Conservation (phyloP, 2,797 vertebrate genomes). For the Gymnoscopelus braueri region DNA sequence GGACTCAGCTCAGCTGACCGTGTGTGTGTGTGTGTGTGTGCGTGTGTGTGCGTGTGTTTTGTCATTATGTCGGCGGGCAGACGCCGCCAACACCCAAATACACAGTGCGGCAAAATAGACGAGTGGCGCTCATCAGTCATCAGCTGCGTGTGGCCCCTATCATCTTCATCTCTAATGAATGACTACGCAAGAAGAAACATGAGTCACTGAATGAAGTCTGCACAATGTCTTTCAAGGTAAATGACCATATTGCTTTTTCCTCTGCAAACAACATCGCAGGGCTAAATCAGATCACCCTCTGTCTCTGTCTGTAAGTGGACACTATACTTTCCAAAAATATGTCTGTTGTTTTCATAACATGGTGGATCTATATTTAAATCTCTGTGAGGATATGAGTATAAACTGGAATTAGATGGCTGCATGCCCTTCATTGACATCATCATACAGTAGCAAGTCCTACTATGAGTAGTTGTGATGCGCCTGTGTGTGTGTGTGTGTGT, state of each 20-base stretch:
- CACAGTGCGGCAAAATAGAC: constrained; percentile 61
- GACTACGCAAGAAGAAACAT: constrained; percentile 60
- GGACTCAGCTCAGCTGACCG: constrained; percentile 59
- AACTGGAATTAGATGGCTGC: constrained; percentile 16
- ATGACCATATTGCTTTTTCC: constrained; percentile 27
- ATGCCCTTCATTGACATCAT: constrained; percentile 24
- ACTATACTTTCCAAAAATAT: constrained; percentile 9
- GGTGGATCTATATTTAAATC: constrained; percentile 13
- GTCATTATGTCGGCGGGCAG: constrained; percentile 53
- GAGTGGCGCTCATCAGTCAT: constrained; percentile 40
- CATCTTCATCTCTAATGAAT: constrained; percentile 47
- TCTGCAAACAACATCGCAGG: constrained; percentile 16
- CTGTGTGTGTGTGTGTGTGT: constrained; percentile 4
- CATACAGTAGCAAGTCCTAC: constrained; percentile 5
- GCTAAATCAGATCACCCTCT: constrained; percentile 22
- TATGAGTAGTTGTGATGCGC: not conserved
- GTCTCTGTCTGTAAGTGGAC: constrained; percentile 11
- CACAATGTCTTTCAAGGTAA: constrained; percentile 96
- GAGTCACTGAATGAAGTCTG: constrained; percentile 78
- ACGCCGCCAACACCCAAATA: constrained; percentile 66
- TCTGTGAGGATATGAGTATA: constrained; percentile 4
- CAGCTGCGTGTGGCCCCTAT: not conserved
- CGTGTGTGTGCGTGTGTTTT: constrained; percentile 14
- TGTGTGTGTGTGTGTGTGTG: not conserved
- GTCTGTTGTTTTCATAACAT: constrained; percentile 18